Evolutionary conservation across 2,797 vertebrate genomes (phyloP), one percentile per base, ranked within the genome.

Genomic region (Chiloscyllium punctatum): DNA sequence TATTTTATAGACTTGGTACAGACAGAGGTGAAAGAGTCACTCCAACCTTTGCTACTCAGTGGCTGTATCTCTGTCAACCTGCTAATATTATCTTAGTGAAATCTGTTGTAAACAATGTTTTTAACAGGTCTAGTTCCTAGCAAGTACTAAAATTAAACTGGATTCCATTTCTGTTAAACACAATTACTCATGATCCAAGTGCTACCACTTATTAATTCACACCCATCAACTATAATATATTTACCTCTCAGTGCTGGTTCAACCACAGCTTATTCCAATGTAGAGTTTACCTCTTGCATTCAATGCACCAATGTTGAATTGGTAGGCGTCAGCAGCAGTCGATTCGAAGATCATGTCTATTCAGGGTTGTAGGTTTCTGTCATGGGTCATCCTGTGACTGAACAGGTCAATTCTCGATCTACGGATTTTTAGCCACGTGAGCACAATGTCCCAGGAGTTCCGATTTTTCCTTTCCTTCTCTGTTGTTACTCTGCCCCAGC

Each of bases 1-100:
- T 21, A 95, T 95, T 94, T 94, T 51, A 74, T 53, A 7, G 69
- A 16, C 94, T 53, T 72, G 94, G 94, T 69, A 94, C 42, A 94
- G 69, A 8, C 94, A 71, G 68, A 72, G 94, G 69, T 92, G 66
- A 68, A n/a, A 91, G 66, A 92, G 90, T 92, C 90, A 92, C 27
- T 94, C 13, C 94, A 90, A 90, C 51, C 48, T 62, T 90, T 90
- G 51, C 53, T 18, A 15, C 27, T 84, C 82, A 84, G 51, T 62
- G 53, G 33, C 94, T 33, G 69, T 25, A 95, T 15, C 48, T 18
- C 94, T 71, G 27, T 95, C 42, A 74, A 95, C 94, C 69, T 77
- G 94, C 69, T 71, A 51, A 53, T 51, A 77, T 42, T 53, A 95
- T 30, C 92, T 94, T 48, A 18, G 42, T 57, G 9, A 94, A 42